These are phyloP conservation scores for Trematomus bernacchii DNA, from an alignment of 2,797 vertebrate species.

Conservation along the genomic window DNA sequence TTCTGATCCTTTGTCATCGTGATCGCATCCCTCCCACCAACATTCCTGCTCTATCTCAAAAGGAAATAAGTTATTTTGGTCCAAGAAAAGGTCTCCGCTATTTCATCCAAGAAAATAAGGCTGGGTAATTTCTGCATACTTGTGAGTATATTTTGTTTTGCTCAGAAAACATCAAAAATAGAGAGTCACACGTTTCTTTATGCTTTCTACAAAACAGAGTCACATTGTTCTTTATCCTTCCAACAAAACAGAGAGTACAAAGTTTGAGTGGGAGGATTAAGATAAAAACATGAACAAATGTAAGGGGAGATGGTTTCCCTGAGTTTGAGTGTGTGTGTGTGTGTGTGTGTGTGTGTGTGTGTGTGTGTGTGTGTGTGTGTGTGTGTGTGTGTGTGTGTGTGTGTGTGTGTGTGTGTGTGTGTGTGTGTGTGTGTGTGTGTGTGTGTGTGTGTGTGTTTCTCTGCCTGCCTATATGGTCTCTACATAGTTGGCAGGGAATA, in stretches of 20 bases:
- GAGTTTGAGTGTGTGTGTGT: slow-evolving; percentile 60
- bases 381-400: slow-evolving; percentile 40
- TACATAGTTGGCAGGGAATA: slow-evolving; percentile 88
- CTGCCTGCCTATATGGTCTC: slow-evolving; percentile 81
- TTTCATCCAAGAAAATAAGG: slow-evolving; percentile 70
- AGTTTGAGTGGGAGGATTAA: slow-evolving; percentile 73
- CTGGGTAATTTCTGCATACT: slow-evolving; percentile 69
- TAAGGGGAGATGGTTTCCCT: slow-evolving; percentile 73
- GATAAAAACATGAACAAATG: slow-evolving; percentile 61
- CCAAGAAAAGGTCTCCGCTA: slow-evolving; percentile 65
- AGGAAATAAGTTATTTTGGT: slow-evolving; percentile 81
- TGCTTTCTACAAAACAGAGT: slow-evolving; percentile 54
- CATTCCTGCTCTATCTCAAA: slow-evolving; percentile 70
- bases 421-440: slow-evolving; percentile 34
- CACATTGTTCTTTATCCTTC: slow-evolving; percentile 58
- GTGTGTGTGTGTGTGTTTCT: slow-evolving; percentile 25
- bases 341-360: slow-evolving; percentile 18
- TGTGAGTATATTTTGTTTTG: slow-evolving; percentile 65
- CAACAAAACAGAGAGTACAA: slow-evolving; percentile 60
- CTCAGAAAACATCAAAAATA: slow-evolving; percentile 56
- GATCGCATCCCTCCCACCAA: slow-evolving; percentile 64
- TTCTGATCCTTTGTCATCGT: slow-evolving; percentile 75
- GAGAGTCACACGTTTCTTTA: slow-evolving; percentile 56
- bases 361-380: slow-evolving; percentile 18
- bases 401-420: slow-evolving; percentile 36